Evolutionary conservation across 2,888 invertebrate genomes (phyloP), one percentile per base, ranked within the genome.

Genomic region (Leptinotarsa rubiginosa): DNA sequence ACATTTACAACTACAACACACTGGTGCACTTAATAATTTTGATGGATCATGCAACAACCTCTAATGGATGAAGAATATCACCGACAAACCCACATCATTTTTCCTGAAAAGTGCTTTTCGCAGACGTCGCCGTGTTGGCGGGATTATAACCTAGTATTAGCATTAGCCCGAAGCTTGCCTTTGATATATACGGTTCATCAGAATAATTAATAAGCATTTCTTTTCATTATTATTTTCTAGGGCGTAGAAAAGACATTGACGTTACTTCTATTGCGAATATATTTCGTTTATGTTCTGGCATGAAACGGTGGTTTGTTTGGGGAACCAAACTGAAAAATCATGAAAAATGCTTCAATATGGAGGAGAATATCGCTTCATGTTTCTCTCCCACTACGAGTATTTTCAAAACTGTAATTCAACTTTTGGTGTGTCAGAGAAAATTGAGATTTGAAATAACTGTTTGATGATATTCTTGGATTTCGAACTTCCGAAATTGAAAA

Each of bases 21-120:
- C 7, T 22, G 56, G 56, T 15, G 56, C 56, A 10, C 56, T 22
- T 22, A 22, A 20, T 56, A 22, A 56, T 22, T 56, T 56, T 56
- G 56, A 56, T 56, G 20, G 56, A 56, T 56, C 13, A 56, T 22
- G 56, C 22, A 15, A 56, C 20, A 20, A 22, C 13, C 22, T 56
- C 56, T 56, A 22, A 56, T 56, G 56, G 56, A 56, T 56, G 56
- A 4, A 56, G 22, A 56, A 22, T 20, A 56, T 22, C 4, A 15
- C 22, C 20, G 56, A 56, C 13, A 52, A 56, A 56, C 56, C 20
- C 22, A 56, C 18, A 56, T 56, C 56, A 56, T 22, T 56, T 56
- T 56, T 22, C 22, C 22, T 56, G 56, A 22, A 56, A 22, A 56
- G 56, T 56, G 56, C 56, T 56, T 56, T 22, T 13, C 20, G 56